phyloP scores from a whole-genome alignment of 2,888 invertebrate genomes.

The Copidosoma aretas region DNA sequence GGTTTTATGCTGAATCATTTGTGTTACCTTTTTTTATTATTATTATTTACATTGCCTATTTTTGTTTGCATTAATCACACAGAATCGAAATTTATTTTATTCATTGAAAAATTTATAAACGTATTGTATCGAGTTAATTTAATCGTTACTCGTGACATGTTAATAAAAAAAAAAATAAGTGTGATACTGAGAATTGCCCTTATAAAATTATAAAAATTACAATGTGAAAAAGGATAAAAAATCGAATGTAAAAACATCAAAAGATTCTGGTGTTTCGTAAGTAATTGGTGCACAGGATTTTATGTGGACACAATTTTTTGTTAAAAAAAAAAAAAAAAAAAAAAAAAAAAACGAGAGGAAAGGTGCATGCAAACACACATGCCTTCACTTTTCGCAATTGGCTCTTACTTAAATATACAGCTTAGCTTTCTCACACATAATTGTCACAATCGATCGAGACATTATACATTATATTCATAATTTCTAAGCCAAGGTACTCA shows the following conservation, averaged over 20 bases:
- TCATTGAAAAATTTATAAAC: no score
- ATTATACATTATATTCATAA: no score
- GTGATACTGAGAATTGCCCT: no score
- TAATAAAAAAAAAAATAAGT: no score
- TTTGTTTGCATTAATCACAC: no score
- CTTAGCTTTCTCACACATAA: conserved; percentile 25
- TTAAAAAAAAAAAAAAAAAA: conserved; percentile 14
- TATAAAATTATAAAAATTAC: not conserved
- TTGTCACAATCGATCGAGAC: conserved; percentile 7
- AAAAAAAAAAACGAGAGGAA: not conserved
- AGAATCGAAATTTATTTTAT: no score
- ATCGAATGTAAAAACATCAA: conserved; percentile 4
- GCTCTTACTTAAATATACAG: conserved; percentile 15
- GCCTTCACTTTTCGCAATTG: conserved; percentile 11
- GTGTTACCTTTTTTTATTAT: no score
- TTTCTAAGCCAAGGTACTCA: no score
- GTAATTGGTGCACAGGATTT: conserved; percentile 6
- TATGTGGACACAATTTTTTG: not conserved
- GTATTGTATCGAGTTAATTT: no score
- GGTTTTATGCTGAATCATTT: no score
- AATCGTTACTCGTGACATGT: no score
- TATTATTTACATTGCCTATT: no score
- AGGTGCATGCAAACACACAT: conserved; percentile 30
- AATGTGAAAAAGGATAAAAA: conserved; percentile 3
- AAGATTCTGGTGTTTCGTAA: conserved; percentile 16